These are phyloP conservation scores for Scalopus aquaticus DNA, from an alignment of 2,113 vertebrate genomes.

Conservation along the genomic window DNA sequence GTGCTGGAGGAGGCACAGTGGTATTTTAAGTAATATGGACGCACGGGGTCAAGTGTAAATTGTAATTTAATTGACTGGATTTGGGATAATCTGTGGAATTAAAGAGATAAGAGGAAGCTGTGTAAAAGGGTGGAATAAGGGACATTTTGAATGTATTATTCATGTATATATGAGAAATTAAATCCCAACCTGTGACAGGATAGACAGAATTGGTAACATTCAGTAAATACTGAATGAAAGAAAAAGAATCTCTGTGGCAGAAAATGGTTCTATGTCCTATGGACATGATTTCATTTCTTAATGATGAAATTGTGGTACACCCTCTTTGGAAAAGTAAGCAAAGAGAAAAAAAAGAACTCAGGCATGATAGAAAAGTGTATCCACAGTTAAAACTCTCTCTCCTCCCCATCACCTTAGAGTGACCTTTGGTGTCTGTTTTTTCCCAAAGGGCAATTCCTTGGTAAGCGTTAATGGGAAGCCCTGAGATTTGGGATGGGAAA, in stretches of 20 bases:
- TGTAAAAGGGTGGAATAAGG: neutral
- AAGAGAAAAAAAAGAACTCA: neutral
- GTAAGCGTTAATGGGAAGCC: neutral
- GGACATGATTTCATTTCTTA: neutral
- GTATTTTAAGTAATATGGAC: neutral
- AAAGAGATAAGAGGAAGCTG: neutral
- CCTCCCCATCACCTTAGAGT: rapidly evolving
- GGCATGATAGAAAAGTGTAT: neutral
- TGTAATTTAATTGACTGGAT: neutral
- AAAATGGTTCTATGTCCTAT: neutral
- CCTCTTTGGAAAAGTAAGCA: neutral
- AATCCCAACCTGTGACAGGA: neutral
- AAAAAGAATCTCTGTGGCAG: neutral
- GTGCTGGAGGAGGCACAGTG: neutral
- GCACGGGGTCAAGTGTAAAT: neutral
- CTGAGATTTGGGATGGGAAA: neutral
- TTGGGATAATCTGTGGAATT: neutral
- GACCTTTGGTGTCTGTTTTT: neutral
- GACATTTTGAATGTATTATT: neutral
- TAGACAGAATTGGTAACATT: neutral
- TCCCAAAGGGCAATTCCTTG: too few relatives aligned
- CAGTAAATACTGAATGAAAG: neutral
- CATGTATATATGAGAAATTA: neutral
- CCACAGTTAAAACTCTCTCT: neutral
- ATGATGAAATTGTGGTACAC: neutral